Conservation (phyloP, 2,888 invertebrate species). For the Drosophila heteroneura region DNA sequence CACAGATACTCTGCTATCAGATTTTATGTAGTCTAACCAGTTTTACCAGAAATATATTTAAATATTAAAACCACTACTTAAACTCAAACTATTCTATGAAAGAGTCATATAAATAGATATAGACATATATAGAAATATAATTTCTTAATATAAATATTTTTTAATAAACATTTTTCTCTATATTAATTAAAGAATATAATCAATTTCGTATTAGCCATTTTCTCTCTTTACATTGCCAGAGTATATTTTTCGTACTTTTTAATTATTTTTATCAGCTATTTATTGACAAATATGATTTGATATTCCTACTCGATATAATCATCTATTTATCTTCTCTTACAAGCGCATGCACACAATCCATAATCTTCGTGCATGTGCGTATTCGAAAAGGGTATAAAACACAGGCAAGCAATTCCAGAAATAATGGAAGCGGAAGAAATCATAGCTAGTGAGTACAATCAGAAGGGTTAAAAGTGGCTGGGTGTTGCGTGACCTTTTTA, state of each 20-base stretch:
- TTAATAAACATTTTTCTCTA: fast-evolving
- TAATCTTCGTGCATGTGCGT: neutral
- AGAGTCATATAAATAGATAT: neutral
- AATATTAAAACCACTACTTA: neutral
- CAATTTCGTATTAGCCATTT: neutral
- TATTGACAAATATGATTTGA: neutral
- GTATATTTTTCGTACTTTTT: neutral
- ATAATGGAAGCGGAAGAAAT: slow-evolving; percentile 32
- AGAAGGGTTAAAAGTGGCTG: slow-evolving; percentile 36
- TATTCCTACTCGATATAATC: neutral
- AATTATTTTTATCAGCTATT: neutral
- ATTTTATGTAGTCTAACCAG: neutral
- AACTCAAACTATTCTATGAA: neutral
- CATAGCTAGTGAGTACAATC: slow-evolving; percentile 17
- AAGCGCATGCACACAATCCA: neutral
- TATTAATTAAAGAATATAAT: neutral
- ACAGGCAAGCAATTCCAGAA: slow-evolving; percentile 21
- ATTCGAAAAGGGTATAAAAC: slow-evolving; percentile 4
- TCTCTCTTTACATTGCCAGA: neutral
- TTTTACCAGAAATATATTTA: neutral
- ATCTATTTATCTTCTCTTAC: neutral
- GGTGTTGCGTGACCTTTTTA: slow-evolving; percentile 43
- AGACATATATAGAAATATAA: neutral
- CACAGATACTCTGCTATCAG: neutral
- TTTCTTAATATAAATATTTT: neutral